Percentiles rank a stretch among this genome's conserved stretches.
These are phyloP conservation scores for Meriones psammophilus DNA, from an alignment of 2,797 vertebrate species.

Conservation along the genomic window DNA sequence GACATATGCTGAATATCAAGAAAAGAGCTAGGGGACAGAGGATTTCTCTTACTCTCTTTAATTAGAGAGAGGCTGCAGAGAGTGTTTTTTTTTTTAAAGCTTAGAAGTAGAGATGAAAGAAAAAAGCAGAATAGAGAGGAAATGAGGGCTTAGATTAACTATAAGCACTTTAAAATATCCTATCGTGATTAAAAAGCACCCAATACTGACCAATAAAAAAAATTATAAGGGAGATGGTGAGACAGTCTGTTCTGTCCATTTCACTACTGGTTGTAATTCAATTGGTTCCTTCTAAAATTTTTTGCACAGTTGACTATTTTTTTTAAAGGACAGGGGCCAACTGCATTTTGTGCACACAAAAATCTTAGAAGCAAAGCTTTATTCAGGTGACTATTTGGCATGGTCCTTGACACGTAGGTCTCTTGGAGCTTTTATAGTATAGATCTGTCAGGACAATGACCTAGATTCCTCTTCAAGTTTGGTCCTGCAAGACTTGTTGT, in stretches of 20 bases:
- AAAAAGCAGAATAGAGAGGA: background rate
- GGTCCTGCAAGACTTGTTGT: slow-evolving; percentile 57
- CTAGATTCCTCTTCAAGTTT: slow-evolving; percentile 77
- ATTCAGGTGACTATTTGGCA: slow-evolving; percentile 36
- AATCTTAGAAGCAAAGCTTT: slow-evolving; percentile 56
- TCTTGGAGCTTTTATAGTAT: slow-evolving; percentile 58
- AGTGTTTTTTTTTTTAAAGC: background rate
- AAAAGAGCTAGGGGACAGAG: background rate
- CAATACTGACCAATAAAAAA: slow-evolving; percentile 48
- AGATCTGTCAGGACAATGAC: slow-evolving; percentile 73
- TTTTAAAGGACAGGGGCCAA: slow-evolving; percentile 39
- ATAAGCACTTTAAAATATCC: background rate
- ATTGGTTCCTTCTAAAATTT: background rate
- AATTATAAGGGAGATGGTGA: slow-evolving; percentile 17
- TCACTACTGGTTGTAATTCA: background rate
- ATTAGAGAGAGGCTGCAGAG: background rate
- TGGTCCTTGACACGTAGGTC: slow-evolving; percentile 22
- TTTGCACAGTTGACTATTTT: slow-evolving; percentile 9
- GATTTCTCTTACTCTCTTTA: background rate
- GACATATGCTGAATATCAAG: background rate
- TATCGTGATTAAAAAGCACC: background rate
- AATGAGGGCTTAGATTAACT: background rate
- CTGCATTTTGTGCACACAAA: slow-evolving; percentile 31
- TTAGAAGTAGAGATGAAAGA: background rate
- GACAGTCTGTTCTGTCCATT: background rate